Conservation (phyloP, 2,888 invertebrate genomes). For the Malthinus flaveolus region DNA sequence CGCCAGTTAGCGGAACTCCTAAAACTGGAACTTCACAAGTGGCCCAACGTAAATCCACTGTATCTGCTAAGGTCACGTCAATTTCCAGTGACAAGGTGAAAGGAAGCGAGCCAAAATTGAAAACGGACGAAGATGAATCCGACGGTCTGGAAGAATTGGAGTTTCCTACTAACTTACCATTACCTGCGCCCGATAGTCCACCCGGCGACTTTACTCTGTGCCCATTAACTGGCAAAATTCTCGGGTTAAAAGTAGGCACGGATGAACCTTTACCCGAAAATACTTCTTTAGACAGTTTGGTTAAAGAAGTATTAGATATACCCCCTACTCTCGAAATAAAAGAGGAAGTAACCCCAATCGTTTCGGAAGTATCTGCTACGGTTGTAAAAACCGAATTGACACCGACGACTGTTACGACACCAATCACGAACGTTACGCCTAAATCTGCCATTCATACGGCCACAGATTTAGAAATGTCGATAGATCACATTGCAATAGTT, state of each 20-base stretch:
- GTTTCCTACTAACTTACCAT: conserved; percentile 61
- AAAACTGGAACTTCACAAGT: conserved; percentile 31
- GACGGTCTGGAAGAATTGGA: conserved; percentile 69
- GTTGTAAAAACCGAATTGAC: background rate
- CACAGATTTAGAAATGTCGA: conserved; percentile 13
- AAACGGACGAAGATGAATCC: conserved; percentile 47
- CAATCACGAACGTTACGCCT: background rate
- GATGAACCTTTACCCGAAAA: conserved; percentile 20
- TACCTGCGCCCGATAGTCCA: conserved; percentile 65
- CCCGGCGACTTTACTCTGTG: conserved; percentile 72
- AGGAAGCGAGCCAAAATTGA: conserved; percentile 10
- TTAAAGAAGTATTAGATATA: conserved; percentile 46
- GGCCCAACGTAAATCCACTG: background rate
- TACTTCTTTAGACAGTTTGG: conserved; percentile 46
- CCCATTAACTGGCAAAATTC: conserved; percentile 61
- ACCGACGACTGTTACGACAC: background rate
- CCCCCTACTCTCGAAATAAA: conserved; percentile 37
- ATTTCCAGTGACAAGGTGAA: background rate
- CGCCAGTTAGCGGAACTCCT: conserved; percentile 12
- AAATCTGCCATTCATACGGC: conserved; percentile 2
- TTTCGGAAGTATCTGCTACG: conserved; percentile 1
- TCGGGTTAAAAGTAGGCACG: conserved; percentile 62
- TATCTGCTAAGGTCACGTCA: background rate
- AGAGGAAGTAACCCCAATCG: conserved; percentile 4
- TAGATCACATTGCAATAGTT: conserved; percentile 9